Evolutionary conservation across 2,888 invertebrate genomes (phyloP), one percentile per base, ranked within the genome.

Genomic region (Arctia plantaginis): DNA sequence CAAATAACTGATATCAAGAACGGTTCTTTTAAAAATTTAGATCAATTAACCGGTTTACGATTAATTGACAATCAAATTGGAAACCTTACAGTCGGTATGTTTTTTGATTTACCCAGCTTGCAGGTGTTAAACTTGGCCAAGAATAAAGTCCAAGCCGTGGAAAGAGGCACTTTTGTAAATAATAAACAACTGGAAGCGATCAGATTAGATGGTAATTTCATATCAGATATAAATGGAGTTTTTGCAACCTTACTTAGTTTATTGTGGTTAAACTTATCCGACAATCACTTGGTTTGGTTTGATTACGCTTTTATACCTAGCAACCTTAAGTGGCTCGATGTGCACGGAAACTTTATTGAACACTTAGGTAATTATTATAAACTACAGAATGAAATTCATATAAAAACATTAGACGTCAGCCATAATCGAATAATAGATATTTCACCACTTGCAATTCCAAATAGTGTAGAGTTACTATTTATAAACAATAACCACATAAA

Each of bases 251-350:
- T 99, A 75, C 96, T 97, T 44, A 98, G 97, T 83, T 96, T 99
- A 74, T 94, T 98, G 85, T 98, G 98, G 97, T 95, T 99, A 71
- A 99, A 99, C 95, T 96, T 99, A 67, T 98, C 98, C 15, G 98
- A 98, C 92, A 99, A 99, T 94, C 98, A 98, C 93, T 96, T 99
- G 87, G 97, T 98, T 68, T 98, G 98, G 98, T 99, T 99, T 93
- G 99, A 99, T 92, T 99, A 98, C 88, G 98, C 98, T 39, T 98
- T 99, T 89, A 97, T 99, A 84, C 98, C 99, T 1, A 97, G 97
- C 80, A 98, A 98, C 91, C 96, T 99, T 62, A 98, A 98, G 92
- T 98, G 98, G 98, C 94, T 99, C 85, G 98, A 99, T 87, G 97
- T 99, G 79, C 98, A 98, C 89, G 97, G 98, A 72, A 99, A 99